Percentiles rank a stretch among this genome's conserved stretches.
Evolutionary conservation across 2,113 vertebrate species (phyloP).

Genomic region (Hippotragus niger): DNA sequence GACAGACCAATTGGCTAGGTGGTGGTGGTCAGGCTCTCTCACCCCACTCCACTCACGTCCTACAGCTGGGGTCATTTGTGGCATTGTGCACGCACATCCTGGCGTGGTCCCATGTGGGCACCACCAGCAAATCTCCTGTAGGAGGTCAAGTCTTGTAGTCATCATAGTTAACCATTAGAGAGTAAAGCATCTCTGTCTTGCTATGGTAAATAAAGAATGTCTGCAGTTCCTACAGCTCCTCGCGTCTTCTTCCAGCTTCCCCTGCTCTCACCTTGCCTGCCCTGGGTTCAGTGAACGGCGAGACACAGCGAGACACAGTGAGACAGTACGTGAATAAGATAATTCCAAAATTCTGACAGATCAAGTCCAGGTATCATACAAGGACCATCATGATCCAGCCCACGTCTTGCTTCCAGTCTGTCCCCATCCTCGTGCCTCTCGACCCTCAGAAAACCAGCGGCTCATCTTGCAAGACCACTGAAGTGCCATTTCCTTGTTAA

Average conservation of each 20-base stretch:
- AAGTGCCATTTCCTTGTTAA: neutral
- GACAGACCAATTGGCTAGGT: neutral
- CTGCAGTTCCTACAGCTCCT: neutral
- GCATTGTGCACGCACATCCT: neutral
- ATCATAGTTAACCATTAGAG: accelerated
- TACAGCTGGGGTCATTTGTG: neutral
- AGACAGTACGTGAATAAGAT: neutral
- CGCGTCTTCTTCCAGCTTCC: accelerated
- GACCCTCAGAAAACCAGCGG: neutral
- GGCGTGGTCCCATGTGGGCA: neutral
- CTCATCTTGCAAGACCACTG: neutral
- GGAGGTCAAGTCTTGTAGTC: neutral
- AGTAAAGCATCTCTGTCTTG: neutral
- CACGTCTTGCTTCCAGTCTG: neutral
- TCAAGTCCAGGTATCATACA: neutral
- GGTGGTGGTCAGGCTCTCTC: neutral
- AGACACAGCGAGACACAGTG: neutral
- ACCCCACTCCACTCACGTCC: neutral
- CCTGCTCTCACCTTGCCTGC: neutral
- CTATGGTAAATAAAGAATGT: neutral
- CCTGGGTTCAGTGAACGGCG: neutral
- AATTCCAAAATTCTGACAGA: neutral
- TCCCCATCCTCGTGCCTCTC: no score
- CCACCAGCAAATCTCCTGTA: neutral
- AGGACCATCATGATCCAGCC: neutral